A percentile compares a stretch with the other conserved stretches of the same genome.
Conservation (phyloP, 2,113 vertebrate genomes). For the Rafetus swinhoei region DNA sequence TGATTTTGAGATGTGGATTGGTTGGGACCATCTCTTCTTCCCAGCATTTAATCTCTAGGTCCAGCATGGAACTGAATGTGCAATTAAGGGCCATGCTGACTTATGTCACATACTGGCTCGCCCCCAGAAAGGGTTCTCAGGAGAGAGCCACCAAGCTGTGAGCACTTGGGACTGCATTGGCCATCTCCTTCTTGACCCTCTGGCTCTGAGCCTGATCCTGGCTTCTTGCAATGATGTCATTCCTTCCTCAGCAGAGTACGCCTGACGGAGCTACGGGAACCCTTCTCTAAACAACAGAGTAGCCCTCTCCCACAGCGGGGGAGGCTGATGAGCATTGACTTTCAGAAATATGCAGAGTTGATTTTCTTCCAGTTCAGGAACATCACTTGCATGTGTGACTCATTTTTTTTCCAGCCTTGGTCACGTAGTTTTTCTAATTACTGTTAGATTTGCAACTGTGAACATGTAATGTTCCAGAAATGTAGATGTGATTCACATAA, state of each 20-base stretch:
- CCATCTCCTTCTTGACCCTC: neutral
- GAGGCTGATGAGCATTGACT: neutral
- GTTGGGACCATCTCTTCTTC: rapidly evolving
- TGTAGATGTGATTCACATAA: conserved; percentile 65
- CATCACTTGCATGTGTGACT: conserved; percentile 49
- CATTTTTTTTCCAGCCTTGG: conserved; percentile 41
- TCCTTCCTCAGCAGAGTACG: neutral
- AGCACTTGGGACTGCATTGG: neutral
- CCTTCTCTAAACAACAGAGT: rapidly evolving
- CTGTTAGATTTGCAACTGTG: conserved; percentile 55
- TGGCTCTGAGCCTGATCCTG: neutral
- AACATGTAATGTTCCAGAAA: conserved; percentile 67
- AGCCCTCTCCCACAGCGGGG: neutral
- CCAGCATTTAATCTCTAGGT: rapidly evolving
- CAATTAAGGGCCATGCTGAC: rapidly evolving
- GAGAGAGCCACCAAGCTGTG: neutral
- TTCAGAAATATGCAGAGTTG: neutral
- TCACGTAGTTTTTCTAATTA: conserved; percentile 69
- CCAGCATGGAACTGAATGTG: rapidly evolving
- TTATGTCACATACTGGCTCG: rapidly evolving
- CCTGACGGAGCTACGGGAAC: neutral
- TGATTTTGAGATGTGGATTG: neutral
- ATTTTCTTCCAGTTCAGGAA: conserved; percentile 8
- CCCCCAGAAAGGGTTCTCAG: neutral
- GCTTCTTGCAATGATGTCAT: neutral